Conservation (phyloP, 2,113 vertebrate species). For the Mastomys coucha region DNA sequence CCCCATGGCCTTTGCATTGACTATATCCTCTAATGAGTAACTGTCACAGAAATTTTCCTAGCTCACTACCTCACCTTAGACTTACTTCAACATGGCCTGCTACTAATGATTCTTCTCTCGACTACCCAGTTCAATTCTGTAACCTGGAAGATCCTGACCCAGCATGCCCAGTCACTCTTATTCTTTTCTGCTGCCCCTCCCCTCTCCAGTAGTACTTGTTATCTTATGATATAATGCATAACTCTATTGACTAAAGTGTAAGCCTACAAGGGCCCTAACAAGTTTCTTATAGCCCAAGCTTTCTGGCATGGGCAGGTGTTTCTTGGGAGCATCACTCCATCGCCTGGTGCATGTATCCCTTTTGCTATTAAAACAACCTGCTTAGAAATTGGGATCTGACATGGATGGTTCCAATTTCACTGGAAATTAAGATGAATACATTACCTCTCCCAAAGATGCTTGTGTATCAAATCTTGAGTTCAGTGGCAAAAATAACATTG, state of each 20-base stretch:
- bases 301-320: background rate
- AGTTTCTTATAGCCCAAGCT: background rate
- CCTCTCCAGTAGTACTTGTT: background rate
- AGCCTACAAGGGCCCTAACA: background rate
- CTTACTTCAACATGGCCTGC: constrained; percentile 2
- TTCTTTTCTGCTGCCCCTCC: background rate
- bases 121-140: background rate
- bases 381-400: background rate
- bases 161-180: background rate
- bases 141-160: background rate
- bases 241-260: background rate
- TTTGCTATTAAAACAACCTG: background rate
- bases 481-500: background rate
- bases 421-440: background rate
- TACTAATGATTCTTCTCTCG: background rate
- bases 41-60: background rate
- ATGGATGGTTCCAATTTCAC: background rate
- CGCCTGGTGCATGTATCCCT: background rate
- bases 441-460: background rate
- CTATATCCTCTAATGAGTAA: background rate
- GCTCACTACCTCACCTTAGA: background rate
- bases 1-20: constrained; percentile 13
- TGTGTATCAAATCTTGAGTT: background rate
- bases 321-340: background rate
- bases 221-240: background rate